A percentile compares a stretch with the other conserved stretches of the same genome.
phyloP scores from a whole-genome alignment of 2,888 invertebrate genomes.

The Rhynchonema sp. region DNA sequence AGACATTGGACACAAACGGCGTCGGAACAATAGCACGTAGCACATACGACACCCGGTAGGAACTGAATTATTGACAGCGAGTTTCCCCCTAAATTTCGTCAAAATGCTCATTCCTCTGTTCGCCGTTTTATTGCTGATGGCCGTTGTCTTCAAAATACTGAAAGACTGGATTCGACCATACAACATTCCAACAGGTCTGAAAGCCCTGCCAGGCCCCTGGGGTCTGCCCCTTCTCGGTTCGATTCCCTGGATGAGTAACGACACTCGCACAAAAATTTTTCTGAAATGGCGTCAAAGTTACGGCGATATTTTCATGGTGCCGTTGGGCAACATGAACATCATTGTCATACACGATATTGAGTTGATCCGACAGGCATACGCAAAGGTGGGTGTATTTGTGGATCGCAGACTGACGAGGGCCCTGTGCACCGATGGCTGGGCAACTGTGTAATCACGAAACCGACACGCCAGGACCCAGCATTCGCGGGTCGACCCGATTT shows the following conservation, averaged over 20 bases:
- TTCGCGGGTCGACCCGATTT: conserved; percentile 3
- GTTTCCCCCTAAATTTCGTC: too few species aligned
- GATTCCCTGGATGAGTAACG: background rate
- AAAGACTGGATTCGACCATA: background rate
- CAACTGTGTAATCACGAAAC: too few species aligned
- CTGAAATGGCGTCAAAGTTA: background rate
- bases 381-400: background rate
- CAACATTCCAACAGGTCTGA: background rate
- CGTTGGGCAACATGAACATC: background rate
- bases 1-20: too few species aligned
- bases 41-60: too few species aligned
- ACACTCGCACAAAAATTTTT: background rate
- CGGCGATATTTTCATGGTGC: background rate
- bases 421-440: too few species aligned
- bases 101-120: too few species aligned
- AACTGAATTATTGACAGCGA: too few species aligned
- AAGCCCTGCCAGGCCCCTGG: background rate
- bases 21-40: too few species aligned
- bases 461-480: conserved; percentile 1
- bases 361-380: background rate
- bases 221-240: conserved; percentile 1
- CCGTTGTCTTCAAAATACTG: background rate
- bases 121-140: background rate
- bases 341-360: background rate
- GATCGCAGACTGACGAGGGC: too few species aligned